A percentile compares a stretch with the other conserved stretches of the same genome.
These are phyloP conservation scores for Lagria hirta DNA, from an alignment of 2,888 invertebrate genomes.

Conservation along the genomic window DNA sequence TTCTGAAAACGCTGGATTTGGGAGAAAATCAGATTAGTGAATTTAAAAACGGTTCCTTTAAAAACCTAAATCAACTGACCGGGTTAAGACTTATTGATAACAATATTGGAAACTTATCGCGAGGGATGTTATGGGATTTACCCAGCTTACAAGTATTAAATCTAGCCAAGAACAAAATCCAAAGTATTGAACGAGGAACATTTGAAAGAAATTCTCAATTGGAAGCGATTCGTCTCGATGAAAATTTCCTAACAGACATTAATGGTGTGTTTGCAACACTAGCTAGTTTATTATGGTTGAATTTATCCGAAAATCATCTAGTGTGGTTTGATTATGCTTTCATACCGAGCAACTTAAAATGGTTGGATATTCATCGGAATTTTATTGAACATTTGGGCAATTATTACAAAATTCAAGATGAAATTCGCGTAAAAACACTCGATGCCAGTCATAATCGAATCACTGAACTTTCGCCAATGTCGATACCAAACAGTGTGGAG, in stretches of 20 bases:
- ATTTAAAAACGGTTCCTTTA: slow-evolving; percentile 82
- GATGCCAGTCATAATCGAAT: slow-evolving; percentile 90
- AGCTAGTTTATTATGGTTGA: slow-evolving; percentile 82
- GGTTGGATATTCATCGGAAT: slow-evolving; percentile 89
- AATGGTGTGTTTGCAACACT: slow-evolving; percentile 87
- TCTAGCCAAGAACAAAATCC: slow-evolving; percentile 86
- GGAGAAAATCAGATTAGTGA: slow-evolving; percentile 88
- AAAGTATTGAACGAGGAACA: slow-evolving; percentile 79
- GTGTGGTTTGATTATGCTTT: slow-evolving; percentile 94
- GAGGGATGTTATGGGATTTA: slow-evolving; percentile 85
- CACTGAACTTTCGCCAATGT: slow-evolving; percentile 76
- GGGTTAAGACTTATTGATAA: slow-evolving; percentile 88
- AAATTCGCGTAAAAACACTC: slow-evolving; percentile 78
- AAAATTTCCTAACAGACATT: slow-evolving; percentile 84
- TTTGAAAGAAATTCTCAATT: slow-evolving; percentile 80
- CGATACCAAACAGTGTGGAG: slow-evolving; percentile 87
- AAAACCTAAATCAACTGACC: slow-evolving; percentile 82
- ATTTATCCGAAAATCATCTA: slow-evolving; percentile 87
- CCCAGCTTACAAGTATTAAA: slow-evolving; percentile 83
- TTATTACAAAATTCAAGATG: slow-evolving; percentile 82
- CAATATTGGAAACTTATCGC: slow-evolving; percentile 80
- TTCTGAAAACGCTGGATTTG: slow-evolving; percentile 85
- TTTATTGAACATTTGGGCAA: slow-evolving; percentile 85
- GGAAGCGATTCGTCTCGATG: slow-evolving; percentile 84
- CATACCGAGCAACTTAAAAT: slow-evolving; percentile 84